phyloP scores from a whole-genome alignment of 2,797 vertebrate species.

The Echeneis naucrates region DNA sequence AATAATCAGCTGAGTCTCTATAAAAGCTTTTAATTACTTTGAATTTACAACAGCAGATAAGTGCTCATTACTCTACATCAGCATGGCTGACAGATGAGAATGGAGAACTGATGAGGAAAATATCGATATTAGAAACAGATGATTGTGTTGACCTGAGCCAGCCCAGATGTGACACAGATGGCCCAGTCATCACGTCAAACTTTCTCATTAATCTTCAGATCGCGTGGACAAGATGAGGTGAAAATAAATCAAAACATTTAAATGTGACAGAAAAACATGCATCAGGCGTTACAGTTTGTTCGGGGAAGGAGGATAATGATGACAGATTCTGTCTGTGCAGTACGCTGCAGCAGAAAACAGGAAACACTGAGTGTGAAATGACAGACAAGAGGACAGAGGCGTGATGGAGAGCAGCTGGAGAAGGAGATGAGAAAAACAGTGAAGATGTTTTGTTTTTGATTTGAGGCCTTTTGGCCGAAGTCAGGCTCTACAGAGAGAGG shows the following conservation, averaged over 20 bases:
- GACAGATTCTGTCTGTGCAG: conserved; percentile 21
- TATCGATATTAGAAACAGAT: conserved; percentile 32
- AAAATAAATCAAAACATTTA: conserved; percentile 35
- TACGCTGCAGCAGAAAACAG: conserved; percentile 30
- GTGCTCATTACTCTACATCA: conserved; percentile 44
- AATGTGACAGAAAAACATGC: conserved; percentile 61
- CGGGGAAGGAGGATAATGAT: conserved; percentile 18
- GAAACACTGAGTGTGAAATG: conserved; percentile 55
- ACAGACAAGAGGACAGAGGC: conserved; percentile 79
- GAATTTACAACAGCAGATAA: conserved; percentile 40
- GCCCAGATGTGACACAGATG: conserved; percentile 48
- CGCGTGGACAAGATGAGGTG: conserved; percentile 31
- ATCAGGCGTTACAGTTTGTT: conserved; percentile 20
- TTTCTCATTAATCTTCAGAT: conserved; percentile 27
- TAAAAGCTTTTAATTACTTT: conserved; percentile 39
- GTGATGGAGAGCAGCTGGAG: conserved; percentile 80
- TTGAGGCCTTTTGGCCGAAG: conserved; percentile 67
- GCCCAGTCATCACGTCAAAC: conserved; percentile 10
- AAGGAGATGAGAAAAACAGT: conserved; percentile 74
- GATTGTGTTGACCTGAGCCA: conserved; percentile 21
- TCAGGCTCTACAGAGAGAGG: conserved; percentile 72
- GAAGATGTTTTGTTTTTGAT: conserved; percentile 58
- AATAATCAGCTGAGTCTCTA: conserved; percentile 49
- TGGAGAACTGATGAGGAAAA: conserved; percentile 46
- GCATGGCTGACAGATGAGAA: conserved; percentile 56